Percentiles rank a stretch among this genome's conserved stretches.
These are phyloP conservation scores for Oncorhynchus mykiss DNA, from an alignment of 2,113 vertebrate species.

Conservation along the genomic window DNA sequence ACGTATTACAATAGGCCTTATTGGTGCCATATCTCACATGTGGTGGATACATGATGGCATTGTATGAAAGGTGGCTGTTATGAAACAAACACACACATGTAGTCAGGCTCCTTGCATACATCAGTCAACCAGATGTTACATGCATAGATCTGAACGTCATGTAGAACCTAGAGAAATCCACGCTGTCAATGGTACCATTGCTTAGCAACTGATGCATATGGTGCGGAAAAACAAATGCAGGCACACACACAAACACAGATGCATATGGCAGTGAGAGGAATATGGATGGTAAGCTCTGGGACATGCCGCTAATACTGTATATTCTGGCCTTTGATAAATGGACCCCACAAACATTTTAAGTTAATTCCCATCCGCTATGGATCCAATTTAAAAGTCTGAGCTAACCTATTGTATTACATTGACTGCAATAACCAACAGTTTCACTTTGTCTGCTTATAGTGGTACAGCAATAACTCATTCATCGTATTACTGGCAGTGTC, in stretches of 20 bases:
- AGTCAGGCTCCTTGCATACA: background rate
- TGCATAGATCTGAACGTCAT: background rate
- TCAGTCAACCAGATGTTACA: background rate
- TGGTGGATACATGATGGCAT: background rate
- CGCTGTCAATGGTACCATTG: background rate
- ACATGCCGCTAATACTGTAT: conserved; percentile 14
- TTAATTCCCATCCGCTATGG: conserved; percentile 24
- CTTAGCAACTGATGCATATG: background rate
- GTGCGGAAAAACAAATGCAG: background rate
- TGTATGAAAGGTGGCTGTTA: background rate
- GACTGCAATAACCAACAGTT: conserved; percentile 12
- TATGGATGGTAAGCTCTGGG: conserved; percentile 15
- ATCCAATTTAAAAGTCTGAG: background rate
- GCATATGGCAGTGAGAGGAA: conserved; percentile 10
- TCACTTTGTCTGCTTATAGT: background rate
- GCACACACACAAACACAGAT: too few species aligned
- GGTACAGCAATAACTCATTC: conserved; percentile 25
- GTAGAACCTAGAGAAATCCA: background rate
- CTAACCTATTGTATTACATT: background rate
- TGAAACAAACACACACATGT: background rate
- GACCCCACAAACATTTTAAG: conserved; percentile 46
- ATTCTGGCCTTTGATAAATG: conserved; percentile 42
- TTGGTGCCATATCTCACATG: background rate
- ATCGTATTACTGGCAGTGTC: conserved; percentile 1
- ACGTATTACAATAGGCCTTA: background rate